These are phyloP conservation scores for Alcedo atthis DNA, from an alignment of 2,797 vertebrate species.

Conservation along the genomic window DNA sequence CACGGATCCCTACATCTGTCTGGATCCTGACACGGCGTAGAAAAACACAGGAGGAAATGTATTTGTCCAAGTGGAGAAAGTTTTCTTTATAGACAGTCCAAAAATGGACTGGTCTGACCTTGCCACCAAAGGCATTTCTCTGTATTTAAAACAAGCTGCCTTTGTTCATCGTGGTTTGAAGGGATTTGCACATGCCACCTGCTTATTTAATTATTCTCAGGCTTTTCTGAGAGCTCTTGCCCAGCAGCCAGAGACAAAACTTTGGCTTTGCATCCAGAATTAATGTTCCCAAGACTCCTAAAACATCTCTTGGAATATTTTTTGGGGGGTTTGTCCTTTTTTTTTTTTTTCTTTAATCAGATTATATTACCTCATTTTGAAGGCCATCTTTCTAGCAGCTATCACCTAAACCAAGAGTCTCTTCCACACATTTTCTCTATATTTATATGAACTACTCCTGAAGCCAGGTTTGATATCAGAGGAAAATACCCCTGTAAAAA, in stretches of 20 bases:
- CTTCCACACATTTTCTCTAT: background rate
- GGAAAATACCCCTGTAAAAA: background rate
- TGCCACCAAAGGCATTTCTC: background rate
- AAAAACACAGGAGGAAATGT: background rate
- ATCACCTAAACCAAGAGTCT: background rate
- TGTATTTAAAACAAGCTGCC: background rate
- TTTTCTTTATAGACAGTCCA: conserved; percentile 23
- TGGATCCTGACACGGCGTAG: background rate
- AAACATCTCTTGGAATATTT: background rate
- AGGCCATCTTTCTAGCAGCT: background rate
- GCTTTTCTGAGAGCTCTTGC: background rate
- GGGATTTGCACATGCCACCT: background rate
- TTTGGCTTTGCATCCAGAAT: background rate
- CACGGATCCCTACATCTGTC: background rate
- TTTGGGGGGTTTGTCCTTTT: background rate
- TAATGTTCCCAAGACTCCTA: background rate
- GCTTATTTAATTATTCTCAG: background rate
- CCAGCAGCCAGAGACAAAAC: background rate
- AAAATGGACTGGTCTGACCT: conserved; percentile 1
- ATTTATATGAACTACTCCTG: background rate
- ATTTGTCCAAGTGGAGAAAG: background rate
- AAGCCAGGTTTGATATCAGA: background rate
- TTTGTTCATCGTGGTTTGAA: conserved; percentile 12
- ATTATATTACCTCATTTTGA: background rate
- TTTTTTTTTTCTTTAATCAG: background rate